A percentile compares a stretch with the other conserved stretches of the same genome.
These are phyloP conservation scores for Dicerorhinus sumatrensis DNA, from an alignment of 2,113 vertebrate species.

Conservation along the genomic window DNA sequence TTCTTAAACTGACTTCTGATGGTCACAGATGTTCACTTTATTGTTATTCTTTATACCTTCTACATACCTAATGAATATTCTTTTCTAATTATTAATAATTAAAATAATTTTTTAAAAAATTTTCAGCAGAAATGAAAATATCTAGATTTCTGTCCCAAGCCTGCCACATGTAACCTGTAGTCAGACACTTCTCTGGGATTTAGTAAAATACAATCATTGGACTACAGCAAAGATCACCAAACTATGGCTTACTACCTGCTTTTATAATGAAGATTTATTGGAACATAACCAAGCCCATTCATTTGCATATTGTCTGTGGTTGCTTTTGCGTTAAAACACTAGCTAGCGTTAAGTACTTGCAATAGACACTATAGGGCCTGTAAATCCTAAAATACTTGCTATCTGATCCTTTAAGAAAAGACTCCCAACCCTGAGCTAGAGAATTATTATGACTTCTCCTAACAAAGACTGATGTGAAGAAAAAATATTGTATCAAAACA, in stretches of 20 bases:
- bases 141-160: neutral
- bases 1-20: neutral
- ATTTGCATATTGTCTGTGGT: neutral
- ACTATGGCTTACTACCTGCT: neutral
- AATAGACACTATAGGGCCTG: neutral
- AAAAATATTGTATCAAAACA: neutral
- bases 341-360: neutral
- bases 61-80: neutral
- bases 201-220: neutral
- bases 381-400: conserved; percentile 26
- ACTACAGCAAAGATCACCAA: neutral
- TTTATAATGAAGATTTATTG: neutral
- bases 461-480: neutral
- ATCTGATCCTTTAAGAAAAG: conserved; percentile 4
- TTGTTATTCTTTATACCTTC: neutral
- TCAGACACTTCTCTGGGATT: neutral
- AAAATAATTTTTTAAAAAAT: neutral
- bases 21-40: neutral
- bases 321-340: neutral
- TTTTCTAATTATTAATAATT: conserved; percentile 21
- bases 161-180: neutral
- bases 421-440: neutral
- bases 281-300: conserved; percentile 27
- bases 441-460: neutral
- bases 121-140: conserved; percentile 18